Conservation (phyloP, 30 jellyfish, hydroid and myxozoan species). For the Pseudorhiza aurosa region DNA sequence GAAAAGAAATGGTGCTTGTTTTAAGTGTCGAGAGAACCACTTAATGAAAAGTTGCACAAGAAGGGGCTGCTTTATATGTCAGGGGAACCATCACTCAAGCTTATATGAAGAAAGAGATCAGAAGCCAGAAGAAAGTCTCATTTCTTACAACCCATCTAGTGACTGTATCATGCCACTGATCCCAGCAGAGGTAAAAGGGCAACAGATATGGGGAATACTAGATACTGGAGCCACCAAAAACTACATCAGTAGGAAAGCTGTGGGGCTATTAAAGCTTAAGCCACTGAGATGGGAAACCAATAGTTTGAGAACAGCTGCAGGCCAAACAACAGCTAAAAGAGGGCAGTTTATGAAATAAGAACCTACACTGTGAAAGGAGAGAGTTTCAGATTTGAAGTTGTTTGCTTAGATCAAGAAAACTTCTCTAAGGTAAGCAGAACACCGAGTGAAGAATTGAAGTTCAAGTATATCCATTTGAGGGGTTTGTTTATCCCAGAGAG, state of each 20-base stretch:
- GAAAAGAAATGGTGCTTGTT: constrained; percentile 43
- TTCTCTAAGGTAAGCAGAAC: constrained; percentile 26
- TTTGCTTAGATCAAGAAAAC: constrained; percentile 35
- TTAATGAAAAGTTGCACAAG: constrained; percentile 31
- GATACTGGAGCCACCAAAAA: constrained; percentile 38
- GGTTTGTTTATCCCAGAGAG: constrained; percentile 54
- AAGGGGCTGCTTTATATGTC: constrained; percentile 49
- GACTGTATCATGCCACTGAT: constrained; percentile 57
- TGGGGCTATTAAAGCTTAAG: constrained; percentile 10
- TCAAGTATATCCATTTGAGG: constrained; percentile 38
- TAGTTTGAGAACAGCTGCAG: constrained; percentile 36
- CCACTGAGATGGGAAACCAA: constrained; percentile 43
- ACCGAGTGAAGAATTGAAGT: constrained; percentile 32
- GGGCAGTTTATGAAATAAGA: constrained; percentile 27
- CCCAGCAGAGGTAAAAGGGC: constrained; percentile 26
- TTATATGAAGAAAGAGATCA: constrained; percentile 45
- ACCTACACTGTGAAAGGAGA: constrained; percentile 38
- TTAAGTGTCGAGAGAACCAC: constrained; percentile 53
- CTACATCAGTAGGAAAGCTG: constrained; percentile 36
- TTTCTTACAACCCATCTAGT: constrained; percentile 23
- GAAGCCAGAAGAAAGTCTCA: constrained; percentile 11
- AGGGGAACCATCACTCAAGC: constrained; percentile 62
- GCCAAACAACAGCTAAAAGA: constrained; percentile 4
- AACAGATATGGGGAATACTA: constrained; percentile 25
- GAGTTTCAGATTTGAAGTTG: constrained; percentile 30